Conservation (phyloP, 2,888 invertebrate genomes). For the Ectropis crepuscularia region DNA sequence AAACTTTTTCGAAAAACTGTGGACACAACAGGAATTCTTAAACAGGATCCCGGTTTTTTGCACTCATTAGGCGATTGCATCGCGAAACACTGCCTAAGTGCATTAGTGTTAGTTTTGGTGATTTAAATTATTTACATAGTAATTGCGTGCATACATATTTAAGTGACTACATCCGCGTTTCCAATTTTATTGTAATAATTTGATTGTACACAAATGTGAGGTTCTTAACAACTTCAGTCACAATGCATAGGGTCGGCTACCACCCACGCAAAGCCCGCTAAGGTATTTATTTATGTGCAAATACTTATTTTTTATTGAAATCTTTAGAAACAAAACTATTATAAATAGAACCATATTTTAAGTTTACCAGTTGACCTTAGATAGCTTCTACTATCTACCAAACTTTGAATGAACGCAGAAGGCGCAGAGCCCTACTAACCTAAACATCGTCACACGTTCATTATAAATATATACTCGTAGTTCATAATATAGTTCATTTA, state of each 20-base stretch:
- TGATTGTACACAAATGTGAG: conserved; percentile 1
- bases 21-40: conserved; percentile 76
- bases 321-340: no score
- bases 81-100: conserved; percentile 50
- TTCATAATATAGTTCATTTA: no score
- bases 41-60: conserved; percentile 64
- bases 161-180: conserved; percentile 23
- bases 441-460: no score
- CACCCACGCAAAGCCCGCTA: no score
- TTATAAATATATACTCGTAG: no score
- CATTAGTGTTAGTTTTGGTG: conserved; percentile 52
- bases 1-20: conserved; percentile 73
- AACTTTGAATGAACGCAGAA: no score
- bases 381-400: no score
- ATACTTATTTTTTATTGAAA: no score
- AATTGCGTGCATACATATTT: conserved; percentile 23
- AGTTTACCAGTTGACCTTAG: no score
- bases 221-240: conserved; percentile 18
- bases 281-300: no score
- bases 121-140: conserved; percentile 42
- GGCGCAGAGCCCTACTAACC: no score
- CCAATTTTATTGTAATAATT: not conserved
- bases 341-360: no score
- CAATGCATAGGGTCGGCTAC: not conserved
- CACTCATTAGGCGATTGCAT: conserved; percentile 57